Base-by-base conservation (phyloP, 2,888 invertebrate species). In the Phragmatobia fuliginosa region DNA sequence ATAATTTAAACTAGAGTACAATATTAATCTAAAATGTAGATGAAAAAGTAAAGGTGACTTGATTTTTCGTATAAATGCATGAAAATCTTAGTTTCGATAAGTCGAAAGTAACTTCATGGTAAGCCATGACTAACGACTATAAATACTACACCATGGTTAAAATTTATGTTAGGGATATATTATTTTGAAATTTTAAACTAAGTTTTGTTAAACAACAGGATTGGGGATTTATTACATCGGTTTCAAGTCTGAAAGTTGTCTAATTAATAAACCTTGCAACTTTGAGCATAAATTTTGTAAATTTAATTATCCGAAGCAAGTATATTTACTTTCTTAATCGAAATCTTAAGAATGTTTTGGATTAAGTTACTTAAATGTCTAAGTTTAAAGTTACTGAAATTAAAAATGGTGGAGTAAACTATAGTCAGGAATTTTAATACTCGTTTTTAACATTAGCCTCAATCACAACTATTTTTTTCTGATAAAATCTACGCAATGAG, bases 251-350 rank as follows among this genome's bases (percentile, higher is more conserved):
- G 32, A 62, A 81, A 75, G 61, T 74, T 68, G 69, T 60, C 68
- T 81, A 72, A 79, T 81, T 79, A 79, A 77, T 72, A 79, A 79
- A 68, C 56, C 66, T 67, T 70, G 21, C 28, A 77, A 77, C 61
- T 73, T 78, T 68, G 62, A 32, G 38, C 59, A 70, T 77, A 75
- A 72, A 81, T 71, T 77, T 77, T 60, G 65, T 66, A 71, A 77
- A 81, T 74, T 75, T 65, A 70, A 72, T 74, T 79, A 68, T 66
- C 56, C 21, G 32, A 52, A 67, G 63, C 18, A 45, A 69, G 59
- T 28, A 6, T 14, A 28, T 49, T 36, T 36, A 60, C 45, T 38
- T 41, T 52, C 56, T 36, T 61, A 28, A 38, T 62, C 38, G 38
- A 65, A 63, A 45, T 58, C 28, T 68, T 62, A 66, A 68, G 28